These are phyloP conservation scores for Stenoptilia bipunctidactyla DNA, from an alignment of 2,888 invertebrate genomes.

Conservation along the genomic window DNA sequence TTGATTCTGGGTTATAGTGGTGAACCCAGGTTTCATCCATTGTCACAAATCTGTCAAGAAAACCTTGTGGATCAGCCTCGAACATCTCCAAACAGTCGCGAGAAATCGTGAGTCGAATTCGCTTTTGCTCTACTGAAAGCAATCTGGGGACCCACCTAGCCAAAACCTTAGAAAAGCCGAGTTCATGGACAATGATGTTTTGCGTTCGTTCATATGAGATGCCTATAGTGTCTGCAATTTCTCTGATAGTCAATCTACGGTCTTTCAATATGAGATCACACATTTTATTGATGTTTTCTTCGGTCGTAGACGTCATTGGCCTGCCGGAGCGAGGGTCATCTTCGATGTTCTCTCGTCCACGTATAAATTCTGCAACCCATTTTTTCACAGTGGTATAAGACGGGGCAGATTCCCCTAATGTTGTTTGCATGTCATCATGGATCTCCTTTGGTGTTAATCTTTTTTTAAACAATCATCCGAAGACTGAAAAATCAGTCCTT, in stretches of 20 bases:
- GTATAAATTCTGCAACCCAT: conserved; percentile 16
- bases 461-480: too few species aligned
- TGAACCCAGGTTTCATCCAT: conserved; percentile 6
- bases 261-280: conserved; percentile 13
- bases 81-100: conserved; percentile 12
- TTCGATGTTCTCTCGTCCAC: conserved; percentile 15
- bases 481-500: too few species aligned
- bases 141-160: conserved; percentile 11
- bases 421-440: conserved; percentile 5
- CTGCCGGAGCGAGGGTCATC: conserved; percentile 14
- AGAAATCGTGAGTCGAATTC: conserved; percentile 9
- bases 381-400: conserved; percentile 14
- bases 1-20: conserved; percentile 3
- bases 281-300: conserved; percentile 13
- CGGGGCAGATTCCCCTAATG: conserved; percentile 11
- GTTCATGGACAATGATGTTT: conserved; percentile 9
- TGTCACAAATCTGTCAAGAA: conserved; percentile 5
- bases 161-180: too few species aligned
- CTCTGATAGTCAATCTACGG: conserved; percentile 13
- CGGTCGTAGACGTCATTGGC: neutral
- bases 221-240: conserved; percentile 11
- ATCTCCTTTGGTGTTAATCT: too few species aligned
- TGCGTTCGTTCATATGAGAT: conserved; percentile 8
- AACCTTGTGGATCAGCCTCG: conserved; percentile 6
- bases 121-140: conserved; percentile 12